Percentiles rank a stretch among this genome's conserved stretches.
phyloP scores from a whole-genome alignment of 2,797 vertebrate species.

The Graptemys geographica region DNA sequence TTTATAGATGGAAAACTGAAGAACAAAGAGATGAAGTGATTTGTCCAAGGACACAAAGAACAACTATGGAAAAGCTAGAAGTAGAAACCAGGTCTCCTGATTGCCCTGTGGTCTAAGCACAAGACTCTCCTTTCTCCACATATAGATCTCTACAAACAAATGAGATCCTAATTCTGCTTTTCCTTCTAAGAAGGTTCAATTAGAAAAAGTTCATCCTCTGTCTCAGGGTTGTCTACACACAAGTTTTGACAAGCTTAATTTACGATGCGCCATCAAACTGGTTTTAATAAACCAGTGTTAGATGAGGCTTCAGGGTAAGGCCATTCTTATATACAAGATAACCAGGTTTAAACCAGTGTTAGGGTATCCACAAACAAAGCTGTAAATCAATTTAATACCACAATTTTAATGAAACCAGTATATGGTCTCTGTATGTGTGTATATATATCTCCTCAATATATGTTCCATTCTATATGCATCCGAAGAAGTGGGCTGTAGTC shows the following conservation, averaged over 20 bases:
- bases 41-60: not conserved
- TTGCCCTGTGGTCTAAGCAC: slow-evolving; percentile 32
- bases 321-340: not conserved
- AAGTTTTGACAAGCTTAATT: not conserved
- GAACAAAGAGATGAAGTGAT: slow-evolving; percentile 43
- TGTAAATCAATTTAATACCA: not conserved
- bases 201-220: not conserved
- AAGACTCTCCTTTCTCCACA: slow-evolving; percentile 24
- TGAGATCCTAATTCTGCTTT: not conserved
- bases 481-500: no score
- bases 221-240: not conserved
- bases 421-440: no score
- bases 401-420: not conserved
- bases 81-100: slow-evolving; percentile 48
- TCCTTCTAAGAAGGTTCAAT: not conserved
- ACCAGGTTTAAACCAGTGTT: accelerated
- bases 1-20: slow-evolving; percentile 60
- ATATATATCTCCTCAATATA: no score
- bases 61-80: slow-evolving; percentile 1
- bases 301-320: not conserved
- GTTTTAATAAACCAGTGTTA: accelerated
- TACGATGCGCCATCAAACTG: not conserved
- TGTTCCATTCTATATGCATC: no score
- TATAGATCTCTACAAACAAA: slow-evolving; percentile 16
- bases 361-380: not conserved